Percentiles rank a stretch among this genome's conserved stretches.
Conservation (phyloP, 2,888 invertebrate genomes). For the Desoria tigrina region DNA sequence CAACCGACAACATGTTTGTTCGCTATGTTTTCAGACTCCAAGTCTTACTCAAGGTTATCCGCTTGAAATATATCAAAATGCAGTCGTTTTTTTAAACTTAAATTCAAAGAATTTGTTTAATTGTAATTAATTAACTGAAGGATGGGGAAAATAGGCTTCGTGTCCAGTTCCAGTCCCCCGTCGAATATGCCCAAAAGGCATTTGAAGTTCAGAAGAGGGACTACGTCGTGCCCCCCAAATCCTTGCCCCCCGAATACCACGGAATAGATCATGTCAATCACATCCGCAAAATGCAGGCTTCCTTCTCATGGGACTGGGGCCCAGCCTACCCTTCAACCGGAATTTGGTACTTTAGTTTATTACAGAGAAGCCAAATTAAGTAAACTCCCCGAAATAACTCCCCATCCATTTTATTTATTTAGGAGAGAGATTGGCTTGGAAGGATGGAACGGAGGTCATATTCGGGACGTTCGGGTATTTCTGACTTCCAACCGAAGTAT, state of each 20-base stretch:
- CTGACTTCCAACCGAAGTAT: conserved; percentile 6
- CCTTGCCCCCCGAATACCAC: conserved; percentile 71
- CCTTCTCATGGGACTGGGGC: conserved; percentile 96
- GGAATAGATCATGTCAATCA: conserved; percentile 93
- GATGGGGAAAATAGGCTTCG: conserved; percentile 63
- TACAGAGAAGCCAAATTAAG: too few species aligned
- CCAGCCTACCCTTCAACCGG: conserved; percentile 91
- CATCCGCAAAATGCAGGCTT: conserved; percentile 88
- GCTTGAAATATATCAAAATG: too few species aligned
- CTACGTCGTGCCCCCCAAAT: conserved; percentile 70
- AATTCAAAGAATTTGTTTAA: neutral
- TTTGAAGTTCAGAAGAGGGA: conserved; percentile 55
- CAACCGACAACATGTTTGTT: conserved; percentile 59
- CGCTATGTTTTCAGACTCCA: conserved; percentile 57
- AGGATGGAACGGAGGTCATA: conserved; percentile 65
- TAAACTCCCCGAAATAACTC: too few species aligned
- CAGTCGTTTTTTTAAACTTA: too few species aligned
- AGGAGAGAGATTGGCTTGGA: conserved; percentile 71
- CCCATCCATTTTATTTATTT: too few species aligned
- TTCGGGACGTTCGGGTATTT: conserved; percentile 65
- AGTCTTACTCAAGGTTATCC: too few species aligned
- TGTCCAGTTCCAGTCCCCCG: conserved; percentile 67
- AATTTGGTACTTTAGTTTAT: conserved; percentile 73
- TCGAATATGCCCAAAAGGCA: conserved; percentile 61
- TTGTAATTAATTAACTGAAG: conserved; percentile 43